These are phyloP conservation scores for Bursaphelenchus mucronatus DNA, from an alignment of 1,140 invertebrate genomes.

Conservation along the genomic window DNA sequence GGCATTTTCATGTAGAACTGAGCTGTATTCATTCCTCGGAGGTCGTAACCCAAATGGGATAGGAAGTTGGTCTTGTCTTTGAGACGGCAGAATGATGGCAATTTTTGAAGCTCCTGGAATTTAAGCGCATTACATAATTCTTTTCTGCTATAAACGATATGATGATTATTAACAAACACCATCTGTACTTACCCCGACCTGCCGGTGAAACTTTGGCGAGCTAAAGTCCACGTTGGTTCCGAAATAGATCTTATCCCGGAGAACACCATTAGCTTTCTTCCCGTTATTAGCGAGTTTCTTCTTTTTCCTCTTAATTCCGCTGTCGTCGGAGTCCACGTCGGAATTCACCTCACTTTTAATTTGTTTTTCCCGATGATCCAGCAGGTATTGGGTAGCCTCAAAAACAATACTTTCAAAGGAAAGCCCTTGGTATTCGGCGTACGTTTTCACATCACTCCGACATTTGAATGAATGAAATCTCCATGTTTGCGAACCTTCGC, in stretches of 20 bases:
- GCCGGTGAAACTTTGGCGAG: conserved; percentile 84
- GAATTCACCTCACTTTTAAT: neutral
- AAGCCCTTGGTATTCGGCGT: neutral
- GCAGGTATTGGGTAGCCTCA: neutral
- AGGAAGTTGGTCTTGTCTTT: conserved; percentile 76
- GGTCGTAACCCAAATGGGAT: conserved; percentile 93
- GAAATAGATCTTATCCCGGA: conserved; percentile 66
- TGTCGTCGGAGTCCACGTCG: neutral
- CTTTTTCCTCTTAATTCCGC: neutral
- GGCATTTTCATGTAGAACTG: conserved; percentile 73
- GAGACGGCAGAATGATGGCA: conserved; percentile 83
- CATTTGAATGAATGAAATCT: neutral
- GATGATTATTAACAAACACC: too few species aligned
- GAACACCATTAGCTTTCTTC: neutral
- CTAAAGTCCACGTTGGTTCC: conserved; percentile 99
- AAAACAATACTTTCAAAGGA: neutral
- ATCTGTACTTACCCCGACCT: conserved; percentile 65
- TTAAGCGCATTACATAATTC: too few species aligned
- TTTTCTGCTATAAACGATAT: too few species aligned
- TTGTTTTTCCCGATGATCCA: neutral
- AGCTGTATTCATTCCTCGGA: conserved; percentile 97
- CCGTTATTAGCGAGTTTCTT: neutral
- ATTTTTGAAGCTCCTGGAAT: conserved; percentile 76
- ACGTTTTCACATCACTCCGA: neutral
- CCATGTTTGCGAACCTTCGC: neutral